These are phyloP conservation scores for Ophion obscuratus DNA, from an alignment of 2,888 invertebrate genomes.

Conservation along the genomic window DNA sequence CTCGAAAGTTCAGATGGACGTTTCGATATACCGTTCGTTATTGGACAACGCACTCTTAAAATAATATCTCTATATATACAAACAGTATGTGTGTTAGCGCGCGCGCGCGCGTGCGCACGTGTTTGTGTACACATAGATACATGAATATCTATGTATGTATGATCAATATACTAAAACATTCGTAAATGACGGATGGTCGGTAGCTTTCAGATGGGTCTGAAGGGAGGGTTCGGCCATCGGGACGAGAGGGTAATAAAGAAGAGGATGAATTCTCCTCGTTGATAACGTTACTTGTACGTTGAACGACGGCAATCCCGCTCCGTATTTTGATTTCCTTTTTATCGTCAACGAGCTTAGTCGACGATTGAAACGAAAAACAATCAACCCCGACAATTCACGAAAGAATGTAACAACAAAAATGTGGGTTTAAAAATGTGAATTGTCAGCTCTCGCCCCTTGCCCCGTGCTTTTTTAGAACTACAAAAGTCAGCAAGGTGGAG, in stretches of 20 bases:
- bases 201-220: constrained; percentile 55
- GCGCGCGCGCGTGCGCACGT: neutral
- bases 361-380: neutral
- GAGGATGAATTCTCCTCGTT: neutral
- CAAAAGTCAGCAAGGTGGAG: too few relatives aligned
- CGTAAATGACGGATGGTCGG: constrained; percentile 67
- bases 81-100: constrained; percentile 72
- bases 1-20: constrained; percentile 16
- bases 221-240: constrained; percentile 29
- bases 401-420: neutral
- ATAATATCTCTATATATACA: constrained; percentile 77
- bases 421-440: too few relatives aligned
- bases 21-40: constrained; percentile 4
- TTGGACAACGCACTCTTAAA: constrained; percentile 72
- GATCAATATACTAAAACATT: constrained; percentile 69
- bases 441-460: too few relatives aligned
- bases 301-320: neutral
- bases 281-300: too few relatives aligned
- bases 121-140: constrained; percentile 20
- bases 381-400: neutral
- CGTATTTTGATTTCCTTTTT: constrained; percentile 31
- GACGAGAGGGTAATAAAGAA: constrained; percentile 3
- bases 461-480: too few relatives aligned
- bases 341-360: neutral
- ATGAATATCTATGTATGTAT: constrained; percentile 49